Evolutionary conservation across 2,888 invertebrate species (phyloP), one percentile per base, ranked within the genome.

Genomic region (Capitulum mitella): DNA sequence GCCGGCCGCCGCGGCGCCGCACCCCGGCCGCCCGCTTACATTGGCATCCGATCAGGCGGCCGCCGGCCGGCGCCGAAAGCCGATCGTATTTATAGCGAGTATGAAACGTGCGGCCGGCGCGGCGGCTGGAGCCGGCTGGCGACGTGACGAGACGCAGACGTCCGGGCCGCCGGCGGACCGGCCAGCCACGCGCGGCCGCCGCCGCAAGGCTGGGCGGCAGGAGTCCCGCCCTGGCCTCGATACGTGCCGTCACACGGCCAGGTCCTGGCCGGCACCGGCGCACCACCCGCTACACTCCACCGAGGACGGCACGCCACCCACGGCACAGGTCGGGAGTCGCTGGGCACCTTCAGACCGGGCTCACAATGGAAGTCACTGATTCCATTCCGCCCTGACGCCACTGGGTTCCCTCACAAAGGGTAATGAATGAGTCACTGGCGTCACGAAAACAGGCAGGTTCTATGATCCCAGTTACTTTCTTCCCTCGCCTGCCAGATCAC

Each of bases 31-130:
- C 64, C 70, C 5, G 70, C 70, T 70, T 70, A 70, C 70, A 29
- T 70, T 70, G 70, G 70, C 70, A 70, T 70, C 70, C 70, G 19
- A 37, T 22, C 37, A 37, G 70, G 70, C 70, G 14, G 61, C 58
- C 5, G 29, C n/a, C 58, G 37, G 70, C 70, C 70, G 70, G 12
- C 70, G 14, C 8, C 70, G 37, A 37, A 34, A 37, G 37, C 70
- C 37, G 37, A 70, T 70, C 70, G 70, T 70, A 70, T 70, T 70
- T 70, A 70, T 70, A 70, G 70, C 70, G 70, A 8, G 22, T 6
- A 70, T 70, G 70, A 32, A 61, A n/a, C 61, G 61, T 16, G 61
- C 16, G 61, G 61, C n/a, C n/a, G 12, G 51, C 22, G 8, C 51
- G 32, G 8, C 51, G 32, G 32, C 32, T 61, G 61, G 61, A 32